Percentiles rank a stretch among this genome's conserved stretches.
These are phyloP conservation scores for Ectemnius lituratus DNA, from an alignment of 2,888 invertebrate genomes.

Conservation along the genomic window DNA sequence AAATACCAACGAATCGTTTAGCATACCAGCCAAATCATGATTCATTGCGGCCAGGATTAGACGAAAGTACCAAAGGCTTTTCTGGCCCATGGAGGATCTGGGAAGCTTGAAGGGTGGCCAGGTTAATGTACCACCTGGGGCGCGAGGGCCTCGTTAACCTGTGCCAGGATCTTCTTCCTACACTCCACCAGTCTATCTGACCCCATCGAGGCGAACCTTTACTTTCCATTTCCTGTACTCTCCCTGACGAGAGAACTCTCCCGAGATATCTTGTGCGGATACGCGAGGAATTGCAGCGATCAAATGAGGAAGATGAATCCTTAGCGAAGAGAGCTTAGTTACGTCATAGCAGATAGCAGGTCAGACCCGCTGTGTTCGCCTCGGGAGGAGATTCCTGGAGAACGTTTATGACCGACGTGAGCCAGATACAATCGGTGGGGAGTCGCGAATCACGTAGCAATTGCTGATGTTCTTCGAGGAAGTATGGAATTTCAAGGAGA, in stretches of 20 bases:
- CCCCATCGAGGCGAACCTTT: conserved; percentile 23
- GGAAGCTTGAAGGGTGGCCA: not conserved
- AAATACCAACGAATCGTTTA: conserved; percentile 35
- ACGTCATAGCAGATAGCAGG: conserved; percentile 16
- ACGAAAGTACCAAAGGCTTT: not conserved
- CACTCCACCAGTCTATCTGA: conserved; percentile 4
- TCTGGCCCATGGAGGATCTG: not conserved
- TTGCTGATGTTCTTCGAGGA: too few species aligned
- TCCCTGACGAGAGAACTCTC: conserved; percentile 28
- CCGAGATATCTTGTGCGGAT: conserved; percentile 42
- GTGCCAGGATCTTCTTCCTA: conserved; percentile 35
- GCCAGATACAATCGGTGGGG: conserved; percentile 20
- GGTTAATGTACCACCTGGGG: conserved; percentile 22
- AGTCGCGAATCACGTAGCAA: too few species aligned
- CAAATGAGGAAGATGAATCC: conserved; percentile 13
- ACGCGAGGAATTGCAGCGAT: conserved; percentile 36
- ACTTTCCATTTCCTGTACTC: conserved; percentile 8
- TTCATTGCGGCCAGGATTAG: conserved; percentile 35
- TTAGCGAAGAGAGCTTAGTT: conserved; percentile 12
- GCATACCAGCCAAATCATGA: conserved; percentile 28
- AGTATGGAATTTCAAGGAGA: not conserved
- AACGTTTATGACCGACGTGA: conserved; percentile 29
- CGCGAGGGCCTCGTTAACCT: conserved; percentile 59
- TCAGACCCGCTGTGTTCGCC: conserved; percentile 45
- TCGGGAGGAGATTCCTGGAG: conserved; percentile 26